Conservation (phyloP, 2,113 vertebrate species). For the Chrysochloris asiatica region DNA sequence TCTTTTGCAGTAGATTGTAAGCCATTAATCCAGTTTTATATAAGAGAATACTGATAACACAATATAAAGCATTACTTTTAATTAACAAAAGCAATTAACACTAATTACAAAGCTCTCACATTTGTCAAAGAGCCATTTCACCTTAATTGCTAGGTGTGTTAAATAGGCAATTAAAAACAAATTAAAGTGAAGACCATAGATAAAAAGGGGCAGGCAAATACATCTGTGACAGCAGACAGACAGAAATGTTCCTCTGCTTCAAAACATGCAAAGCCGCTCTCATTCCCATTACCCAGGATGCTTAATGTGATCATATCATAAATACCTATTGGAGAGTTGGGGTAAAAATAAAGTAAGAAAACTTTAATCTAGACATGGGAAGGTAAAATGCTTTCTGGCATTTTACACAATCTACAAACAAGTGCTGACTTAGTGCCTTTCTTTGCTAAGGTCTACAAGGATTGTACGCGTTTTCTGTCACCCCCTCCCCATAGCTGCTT, state of each 20-base stretch:
- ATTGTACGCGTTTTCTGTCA: rapidly evolving
- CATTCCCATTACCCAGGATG: rapidly evolving
- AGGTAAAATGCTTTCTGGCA: background rate
- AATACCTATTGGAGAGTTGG: rapidly evolving
- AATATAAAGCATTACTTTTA: slow-evolving; percentile 85
- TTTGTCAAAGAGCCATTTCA: slow-evolving; percentile 84
- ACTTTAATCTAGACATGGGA: background rate
- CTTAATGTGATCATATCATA: rapidly evolving
- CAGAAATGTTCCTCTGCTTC: slow-evolving; percentile 45
- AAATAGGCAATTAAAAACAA: slow-evolving; percentile 86
- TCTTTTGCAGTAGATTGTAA: slow-evolving; percentile 46
- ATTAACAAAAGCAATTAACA: slow-evolving; percentile 85
- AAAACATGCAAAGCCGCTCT: background rate
- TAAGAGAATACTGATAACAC: slow-evolving; percentile 75
- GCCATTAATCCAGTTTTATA: slow-evolving; percentile 72
- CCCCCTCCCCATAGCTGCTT: too few species aligned
- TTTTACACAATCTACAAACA: background rate
- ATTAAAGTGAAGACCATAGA: slow-evolving; percentile 81
- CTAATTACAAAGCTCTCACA: slow-evolving; percentile 82
- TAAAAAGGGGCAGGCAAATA: slow-evolving; percentile 67
- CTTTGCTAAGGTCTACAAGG: background rate
- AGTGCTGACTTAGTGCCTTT: rapidly evolving
- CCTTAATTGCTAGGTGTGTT: slow-evolving; percentile 83
- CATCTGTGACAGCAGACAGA: slow-evolving; percentile 68
- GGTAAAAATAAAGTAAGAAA: background rate